These are phyloP conservation scores for Passerina amoena DNA, from an alignment of 2,113 vertebrate genomes.

Conservation along the genomic window DNA sequence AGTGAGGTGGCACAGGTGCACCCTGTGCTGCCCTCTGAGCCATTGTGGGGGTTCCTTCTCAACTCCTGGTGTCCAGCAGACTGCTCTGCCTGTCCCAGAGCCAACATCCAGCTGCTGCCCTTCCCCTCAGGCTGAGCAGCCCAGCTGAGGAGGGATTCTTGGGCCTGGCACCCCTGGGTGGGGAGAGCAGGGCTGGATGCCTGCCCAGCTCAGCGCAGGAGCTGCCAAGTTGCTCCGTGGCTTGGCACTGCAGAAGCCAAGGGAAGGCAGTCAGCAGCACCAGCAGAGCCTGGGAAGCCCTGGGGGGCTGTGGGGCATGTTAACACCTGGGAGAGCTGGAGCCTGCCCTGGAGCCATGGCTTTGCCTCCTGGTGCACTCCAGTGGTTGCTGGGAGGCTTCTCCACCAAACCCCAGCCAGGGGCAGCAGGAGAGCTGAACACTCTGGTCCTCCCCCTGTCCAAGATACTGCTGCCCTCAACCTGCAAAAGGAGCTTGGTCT, in stretches of 20 bases:
- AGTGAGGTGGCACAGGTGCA: background rate
- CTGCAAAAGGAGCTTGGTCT: background rate
- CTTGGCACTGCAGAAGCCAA: constrained; percentile 36
- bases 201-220: constrained; percentile 46
- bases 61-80: background rate
- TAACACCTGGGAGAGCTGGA: constrained; percentile 61
- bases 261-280: constrained; percentile 62
- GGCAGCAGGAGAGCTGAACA: background rate
- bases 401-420: background rate
- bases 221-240: constrained; percentile 23
- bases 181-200: background rate
- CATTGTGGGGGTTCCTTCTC: background rate
- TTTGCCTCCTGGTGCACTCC: background rate
- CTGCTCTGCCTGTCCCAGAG: background rate
- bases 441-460: background rate
- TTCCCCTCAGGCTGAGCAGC: background rate
- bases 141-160: background rate
- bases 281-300: constrained; percentile 66
- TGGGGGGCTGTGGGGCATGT: constrained; percentile 37
- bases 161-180: background rate
- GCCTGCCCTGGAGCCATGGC: background rate
- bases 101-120: background rate
- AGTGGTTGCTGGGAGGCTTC: background rate
- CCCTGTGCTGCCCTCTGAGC: background rate
- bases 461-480: background rate